phyloP scores from a whole-genome alignment of 2,888 invertebrate genomes.

The Eulithis prunata region DNA sequence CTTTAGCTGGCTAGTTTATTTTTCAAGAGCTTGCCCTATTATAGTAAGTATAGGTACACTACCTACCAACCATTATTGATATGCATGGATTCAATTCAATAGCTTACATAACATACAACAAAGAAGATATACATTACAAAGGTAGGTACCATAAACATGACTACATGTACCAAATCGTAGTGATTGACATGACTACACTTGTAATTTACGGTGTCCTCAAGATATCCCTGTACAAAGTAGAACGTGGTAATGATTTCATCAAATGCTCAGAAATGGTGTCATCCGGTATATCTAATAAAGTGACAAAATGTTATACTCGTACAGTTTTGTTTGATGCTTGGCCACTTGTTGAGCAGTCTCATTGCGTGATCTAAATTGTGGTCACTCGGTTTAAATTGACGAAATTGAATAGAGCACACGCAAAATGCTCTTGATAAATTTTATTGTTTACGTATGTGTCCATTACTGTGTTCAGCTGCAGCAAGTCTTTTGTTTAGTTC shows the following conservation, averaged over 20 bases:
- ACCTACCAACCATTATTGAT: no score
- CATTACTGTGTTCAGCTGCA: background rate
- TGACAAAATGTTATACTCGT: constrained; percentile 30
- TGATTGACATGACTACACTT: no score
- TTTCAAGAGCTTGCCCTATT: no score
- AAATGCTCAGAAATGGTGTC: constrained; percentile 33
- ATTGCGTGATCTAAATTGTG: constrained; percentile 37
- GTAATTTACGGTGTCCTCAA: constrained; percentile 15
- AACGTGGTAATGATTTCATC: constrained; percentile 32
- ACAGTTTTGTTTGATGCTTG: constrained; percentile 3
- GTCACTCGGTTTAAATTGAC: constrained; percentile 60
- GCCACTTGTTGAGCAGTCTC: constrained; percentile 12
- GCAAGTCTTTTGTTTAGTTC: constrained; percentile 26
- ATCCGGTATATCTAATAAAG: constrained; percentile 17
- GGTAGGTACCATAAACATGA: no score
- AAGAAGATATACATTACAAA: no score
- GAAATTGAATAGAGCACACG: constrained; percentile 68
- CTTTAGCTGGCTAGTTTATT: no score
- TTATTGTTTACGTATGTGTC: constrained; percentile 41
- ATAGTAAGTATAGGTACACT: no score
- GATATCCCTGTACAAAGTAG: background rate
- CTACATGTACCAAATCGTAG: no score
- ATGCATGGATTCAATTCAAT: no score
- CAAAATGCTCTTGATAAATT: constrained; percentile 59
- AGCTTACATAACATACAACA: no score